Percentiles rank a stretch among this genome's conserved stretches.
These are phyloP conservation scores for Cathartes aura DNA, from an alignment of 2,113 vertebrate species.

Conservation along the genomic window DNA sequence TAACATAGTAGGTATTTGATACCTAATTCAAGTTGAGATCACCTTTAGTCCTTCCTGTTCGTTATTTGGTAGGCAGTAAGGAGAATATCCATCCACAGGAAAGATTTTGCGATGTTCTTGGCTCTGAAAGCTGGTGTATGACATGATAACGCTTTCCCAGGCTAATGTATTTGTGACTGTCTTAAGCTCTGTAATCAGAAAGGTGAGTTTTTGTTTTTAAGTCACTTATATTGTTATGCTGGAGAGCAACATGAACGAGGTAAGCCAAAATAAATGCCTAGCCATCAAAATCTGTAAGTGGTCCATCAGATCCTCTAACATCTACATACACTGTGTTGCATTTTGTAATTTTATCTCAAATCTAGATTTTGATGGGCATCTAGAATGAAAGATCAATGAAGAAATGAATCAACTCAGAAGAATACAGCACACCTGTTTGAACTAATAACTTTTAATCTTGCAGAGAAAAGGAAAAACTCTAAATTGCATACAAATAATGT, in stretches of 20 bases:
- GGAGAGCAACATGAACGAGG: not conserved
- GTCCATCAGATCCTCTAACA: not conserved
- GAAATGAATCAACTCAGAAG: not conserved
- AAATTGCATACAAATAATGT: not conserved
- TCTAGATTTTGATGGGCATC: not conserved
- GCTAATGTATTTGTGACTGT: not conserved
- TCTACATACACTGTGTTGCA: not conserved
- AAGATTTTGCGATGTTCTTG: not conserved
- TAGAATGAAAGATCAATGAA: not conserved
- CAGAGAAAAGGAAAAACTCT: not conserved
- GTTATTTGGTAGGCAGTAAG: not conserved
- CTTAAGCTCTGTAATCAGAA: not conserved
- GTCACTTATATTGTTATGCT: not conserved
- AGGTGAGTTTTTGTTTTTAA: not conserved
- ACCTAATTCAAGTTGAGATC: not conserved
- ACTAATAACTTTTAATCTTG: not conserved
- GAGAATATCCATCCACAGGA: not conserved
- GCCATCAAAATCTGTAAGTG: not conserved
- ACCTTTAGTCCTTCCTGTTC: not conserved
- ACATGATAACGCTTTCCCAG: not conserved
- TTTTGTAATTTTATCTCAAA: not conserved
- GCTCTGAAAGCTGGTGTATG: not conserved
- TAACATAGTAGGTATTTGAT: not conserved
- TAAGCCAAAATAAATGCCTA: not conserved
- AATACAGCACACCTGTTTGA: not conserved